Conservation (phyloP, 2,113 vertebrate species). For the Diadophis punctatus region DNA sequence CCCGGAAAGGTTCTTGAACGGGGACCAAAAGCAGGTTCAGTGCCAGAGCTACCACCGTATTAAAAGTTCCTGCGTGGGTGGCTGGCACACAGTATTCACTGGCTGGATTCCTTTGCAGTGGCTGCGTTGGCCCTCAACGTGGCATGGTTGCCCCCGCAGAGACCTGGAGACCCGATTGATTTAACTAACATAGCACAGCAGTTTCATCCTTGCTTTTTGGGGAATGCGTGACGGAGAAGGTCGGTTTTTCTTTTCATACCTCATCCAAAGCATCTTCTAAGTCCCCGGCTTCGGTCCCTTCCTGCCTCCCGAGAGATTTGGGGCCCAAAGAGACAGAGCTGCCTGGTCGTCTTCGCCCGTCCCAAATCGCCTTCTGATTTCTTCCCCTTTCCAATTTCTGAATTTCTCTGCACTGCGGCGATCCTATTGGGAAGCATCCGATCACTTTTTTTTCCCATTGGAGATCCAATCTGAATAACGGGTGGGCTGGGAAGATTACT, state of each 20-base stretch:
- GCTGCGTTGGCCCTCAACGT: not conserved
- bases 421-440: not conserved
- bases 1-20: not conserved
- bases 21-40: not conserved
- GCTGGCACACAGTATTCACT: not conserved
- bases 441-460: not conserved
- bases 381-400: not conserved
- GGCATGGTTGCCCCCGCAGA: rapidly evolving
- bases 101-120: not conserved
- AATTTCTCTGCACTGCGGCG: not conserved
- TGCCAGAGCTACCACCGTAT: not conserved
- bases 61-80: not conserved
- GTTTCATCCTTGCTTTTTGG: not conserved
- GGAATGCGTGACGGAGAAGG: not conserved
- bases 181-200: not conserved
- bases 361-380: not conserved
- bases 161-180: not conserved
- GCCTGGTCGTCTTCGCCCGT: not conserved
- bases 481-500: not conserved
- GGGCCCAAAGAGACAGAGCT: not conserved
- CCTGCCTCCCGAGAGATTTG: not conserved
- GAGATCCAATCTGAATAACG: not conserved
- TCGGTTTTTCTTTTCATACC: not conserved
- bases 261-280: not conserved
- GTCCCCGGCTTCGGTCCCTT: not conserved